Evolutionary conservation across 2,888 invertebrate species (phyloP).

Genomic region (Ferrisia virgata): DNA sequence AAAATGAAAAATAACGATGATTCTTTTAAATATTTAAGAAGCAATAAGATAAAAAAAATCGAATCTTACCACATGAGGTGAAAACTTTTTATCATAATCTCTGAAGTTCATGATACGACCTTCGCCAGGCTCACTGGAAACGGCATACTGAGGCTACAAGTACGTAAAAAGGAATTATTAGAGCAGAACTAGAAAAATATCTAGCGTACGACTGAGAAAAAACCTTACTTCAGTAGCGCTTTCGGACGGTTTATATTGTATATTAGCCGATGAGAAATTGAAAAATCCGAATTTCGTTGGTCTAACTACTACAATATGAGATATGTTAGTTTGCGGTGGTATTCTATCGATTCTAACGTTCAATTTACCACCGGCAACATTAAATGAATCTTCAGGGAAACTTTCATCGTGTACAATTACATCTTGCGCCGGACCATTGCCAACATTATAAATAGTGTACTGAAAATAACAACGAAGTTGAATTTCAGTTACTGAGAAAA

Average conservation of each 20-base stretch:
- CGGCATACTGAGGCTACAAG: slow-evolving; percentile 62
- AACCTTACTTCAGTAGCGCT: slow-evolving; percentile 58
- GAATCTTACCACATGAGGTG: slow-evolving; percentile 78
- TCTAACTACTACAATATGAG: slow-evolving; percentile 87
- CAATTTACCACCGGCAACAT: slow-evolving; percentile 81
- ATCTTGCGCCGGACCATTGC: slow-evolving; percentile 83
- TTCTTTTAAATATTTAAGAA: background rate
- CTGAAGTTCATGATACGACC: slow-evolving; percentile 87
- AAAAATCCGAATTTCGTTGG: slow-evolving; percentile 90
- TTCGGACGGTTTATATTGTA: slow-evolving; percentile 82
- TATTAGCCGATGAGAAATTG: slow-evolving; percentile 94
- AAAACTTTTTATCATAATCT: slow-evolving; percentile 94
- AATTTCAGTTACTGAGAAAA: background rate
- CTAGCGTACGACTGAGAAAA: background rate
- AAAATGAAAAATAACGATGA: slow-evolving; percentile 38
- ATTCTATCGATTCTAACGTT: slow-evolving; percentile 82
- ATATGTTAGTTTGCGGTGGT: slow-evolving; percentile 87
- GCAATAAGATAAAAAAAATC: background rate
- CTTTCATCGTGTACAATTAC: slow-evolving; percentile 86
- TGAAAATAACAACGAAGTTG: slow-evolving; percentile 49
- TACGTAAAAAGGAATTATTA: background rate
- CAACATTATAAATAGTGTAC: slow-evolving; percentile 91
- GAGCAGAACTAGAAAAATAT: background rate
- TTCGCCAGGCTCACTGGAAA: slow-evolving; percentile 89
- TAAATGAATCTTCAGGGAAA: slow-evolving; percentile 89